Evolutionary conservation across 2,888 invertebrate genomes (phyloP).

Genomic region (Patella caerulea): DNA sequence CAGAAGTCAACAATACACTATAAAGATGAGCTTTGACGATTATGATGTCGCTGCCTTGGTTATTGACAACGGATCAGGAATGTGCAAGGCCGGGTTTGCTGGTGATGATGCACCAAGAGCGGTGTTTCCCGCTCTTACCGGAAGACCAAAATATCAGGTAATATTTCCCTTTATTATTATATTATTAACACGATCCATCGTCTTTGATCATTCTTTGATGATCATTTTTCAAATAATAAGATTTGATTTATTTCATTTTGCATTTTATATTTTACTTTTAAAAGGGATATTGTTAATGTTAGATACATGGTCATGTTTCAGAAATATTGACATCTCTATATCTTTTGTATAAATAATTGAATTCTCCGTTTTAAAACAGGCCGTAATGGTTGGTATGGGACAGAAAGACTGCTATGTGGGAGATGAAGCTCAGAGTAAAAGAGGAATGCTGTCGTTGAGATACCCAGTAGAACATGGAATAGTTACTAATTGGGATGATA

Average conservation of each 20-base stretch:
- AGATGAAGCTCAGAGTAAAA: conserved; percentile 56
- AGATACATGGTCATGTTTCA: no score
- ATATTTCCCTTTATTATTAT: not conserved
- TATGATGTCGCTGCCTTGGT: not conserved
- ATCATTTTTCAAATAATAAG: no score
- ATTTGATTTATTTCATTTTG: no score
- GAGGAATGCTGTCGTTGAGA: conserved; percentile 65
- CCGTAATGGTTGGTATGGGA: conserved; percentile 94
- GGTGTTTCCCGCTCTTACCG: not conserved
- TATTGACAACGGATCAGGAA: not conserved
- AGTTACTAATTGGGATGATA: conserved; percentile 67
- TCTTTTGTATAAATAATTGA: no score
- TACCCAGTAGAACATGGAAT: conserved; percentile 68
- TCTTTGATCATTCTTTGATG: no score
- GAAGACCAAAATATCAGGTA: conserved; percentile 3
- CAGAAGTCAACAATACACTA: no score
- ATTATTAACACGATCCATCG: no score
- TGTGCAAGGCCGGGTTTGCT: conserved; percentile 5
- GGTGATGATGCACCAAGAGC: conserved; percentile 7
- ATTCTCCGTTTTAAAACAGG: conserved; percentile 39
- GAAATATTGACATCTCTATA: no score
- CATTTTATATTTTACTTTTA: no score
- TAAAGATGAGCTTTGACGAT: not conserved
- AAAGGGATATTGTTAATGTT: no score
- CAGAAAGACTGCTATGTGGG: conserved; percentile 74